These are phyloP conservation scores for Euzetes globulus DNA, from an alignment of 2,888 invertebrate genomes.

Conservation along the genomic window DNA sequence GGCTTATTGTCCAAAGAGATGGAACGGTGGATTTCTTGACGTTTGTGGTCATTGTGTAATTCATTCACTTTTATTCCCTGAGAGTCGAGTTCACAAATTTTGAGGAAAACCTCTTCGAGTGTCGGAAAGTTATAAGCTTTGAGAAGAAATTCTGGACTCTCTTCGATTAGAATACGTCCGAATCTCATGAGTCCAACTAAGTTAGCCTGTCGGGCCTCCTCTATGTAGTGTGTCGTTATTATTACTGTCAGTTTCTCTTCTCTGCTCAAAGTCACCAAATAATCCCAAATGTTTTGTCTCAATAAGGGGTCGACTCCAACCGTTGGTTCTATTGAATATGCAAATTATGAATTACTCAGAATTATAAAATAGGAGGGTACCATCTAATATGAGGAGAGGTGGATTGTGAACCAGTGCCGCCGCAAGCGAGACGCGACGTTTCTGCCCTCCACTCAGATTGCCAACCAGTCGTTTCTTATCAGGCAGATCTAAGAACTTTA, in stretches of 20 bases:
- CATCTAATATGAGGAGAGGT: slow-evolving; percentile 38
- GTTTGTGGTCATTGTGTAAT: not conserved
- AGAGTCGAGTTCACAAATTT: slow-evolving; percentile 53
- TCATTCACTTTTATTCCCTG: not conserved
- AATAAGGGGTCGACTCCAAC: slow-evolving; percentile 50
- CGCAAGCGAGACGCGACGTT: slow-evolving; percentile 47
- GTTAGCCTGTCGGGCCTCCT: slow-evolving; percentile 61
- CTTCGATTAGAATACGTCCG: slow-evolving; percentile 47
- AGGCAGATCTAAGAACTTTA: slow-evolving; percentile 49
- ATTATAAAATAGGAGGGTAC: not conserved
- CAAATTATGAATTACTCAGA: slow-evolving; percentile 36
- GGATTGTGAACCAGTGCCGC: slow-evolving; percentile 48
- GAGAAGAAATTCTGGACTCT: slow-evolving; percentile 44
- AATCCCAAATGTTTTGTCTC: slow-evolving; percentile 69
- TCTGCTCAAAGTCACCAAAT: slow-evolving; percentile 79
- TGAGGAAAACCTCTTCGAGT: slow-evolving; percentile 84
- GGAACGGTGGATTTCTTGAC: not conserved
- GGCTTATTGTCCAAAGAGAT: not conserved
- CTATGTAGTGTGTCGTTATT: slow-evolving; percentile 90
- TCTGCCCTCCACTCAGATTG: slow-evolving; percentile 49
- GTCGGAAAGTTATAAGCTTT: slow-evolving; percentile 44
- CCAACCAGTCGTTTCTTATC: slow-evolving; percentile 44
- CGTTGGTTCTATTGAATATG: slow-evolving; percentile 50
- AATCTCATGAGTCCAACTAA: slow-evolving; percentile 47
- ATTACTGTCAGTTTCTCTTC: slow-evolving; percentile 86